phyloP scores from a whole-genome alignment of 2,113 vertebrate genomes.

The Tragelaphus scriptus region DNA sequence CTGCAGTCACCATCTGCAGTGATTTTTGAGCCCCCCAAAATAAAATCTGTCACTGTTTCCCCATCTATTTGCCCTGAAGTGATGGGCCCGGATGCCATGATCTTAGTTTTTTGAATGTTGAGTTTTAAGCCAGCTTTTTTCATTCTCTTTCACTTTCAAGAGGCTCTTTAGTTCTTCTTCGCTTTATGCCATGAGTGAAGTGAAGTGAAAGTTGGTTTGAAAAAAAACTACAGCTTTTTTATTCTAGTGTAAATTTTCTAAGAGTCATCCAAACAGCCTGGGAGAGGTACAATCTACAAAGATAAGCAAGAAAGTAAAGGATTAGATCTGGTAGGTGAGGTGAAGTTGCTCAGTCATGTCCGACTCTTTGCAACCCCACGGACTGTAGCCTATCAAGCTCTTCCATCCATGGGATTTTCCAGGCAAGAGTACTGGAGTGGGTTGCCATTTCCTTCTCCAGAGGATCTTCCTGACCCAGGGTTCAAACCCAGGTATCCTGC shows the following conservation, averaged over 20 bases:
- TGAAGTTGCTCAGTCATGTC: too few relatives aligned
- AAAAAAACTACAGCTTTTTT: not conserved
- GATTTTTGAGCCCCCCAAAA: not conserved
- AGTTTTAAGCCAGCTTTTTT: not conserved
- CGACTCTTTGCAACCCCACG: accelerated
- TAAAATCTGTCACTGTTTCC: not conserved
- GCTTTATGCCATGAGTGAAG: not conserved
- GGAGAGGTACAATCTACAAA: not conserved
- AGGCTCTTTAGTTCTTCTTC: not conserved
- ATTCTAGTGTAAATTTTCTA: not conserved
- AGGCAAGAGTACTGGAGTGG: too few relatives aligned
- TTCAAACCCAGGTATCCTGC: accelerated
- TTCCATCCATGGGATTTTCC: too few relatives aligned
- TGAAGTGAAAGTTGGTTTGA: not conserved
- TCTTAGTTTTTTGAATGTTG: not conserved
- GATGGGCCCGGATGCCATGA: not conserved
- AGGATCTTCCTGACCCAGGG: too few relatives aligned
- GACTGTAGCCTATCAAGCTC: too few relatives aligned
- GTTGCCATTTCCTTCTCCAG: too few relatives aligned
- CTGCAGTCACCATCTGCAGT: not conserved
- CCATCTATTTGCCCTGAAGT: not conserved
- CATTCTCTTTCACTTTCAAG: not conserved
- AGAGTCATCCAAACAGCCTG: not conserved
- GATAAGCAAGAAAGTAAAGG: not conserved
- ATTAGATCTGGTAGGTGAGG: not conserved